Percentiles rank a stretch among this genome's conserved stretches.
Evolutionary conservation across 2,888 invertebrate genomes (phyloP).

Genomic region (Nephrotoma flavescens): DNA sequence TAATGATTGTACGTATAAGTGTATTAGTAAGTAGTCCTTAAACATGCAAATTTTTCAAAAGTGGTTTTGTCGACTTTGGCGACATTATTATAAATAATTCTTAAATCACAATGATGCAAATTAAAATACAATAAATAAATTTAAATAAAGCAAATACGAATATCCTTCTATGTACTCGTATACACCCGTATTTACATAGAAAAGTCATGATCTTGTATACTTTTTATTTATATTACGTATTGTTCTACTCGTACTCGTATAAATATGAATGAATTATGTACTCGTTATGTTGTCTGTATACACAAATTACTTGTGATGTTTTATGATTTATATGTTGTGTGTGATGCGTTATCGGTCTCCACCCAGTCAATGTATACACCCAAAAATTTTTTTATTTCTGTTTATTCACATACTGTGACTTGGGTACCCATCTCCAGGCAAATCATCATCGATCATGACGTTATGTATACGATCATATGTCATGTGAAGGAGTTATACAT

Average conservation of each 20-base stretch:
- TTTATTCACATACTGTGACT: background rate
- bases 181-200: background rate
- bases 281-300: background rate
- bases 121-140: background rate
- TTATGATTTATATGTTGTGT: background rate
- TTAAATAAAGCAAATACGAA: background rate
- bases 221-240: background rate
- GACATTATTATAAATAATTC: background rate
- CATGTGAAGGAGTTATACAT: background rate
- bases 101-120: background rate
- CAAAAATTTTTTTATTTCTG: background rate
- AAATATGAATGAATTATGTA: background rate
- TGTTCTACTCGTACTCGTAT: background rate
- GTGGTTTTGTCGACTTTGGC: background rate
- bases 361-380: background rate
- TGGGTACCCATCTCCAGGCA: background rate
- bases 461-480: background rate
- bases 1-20: no score
- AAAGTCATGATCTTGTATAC: background rate
- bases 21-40: background rate
- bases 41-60: background rate
- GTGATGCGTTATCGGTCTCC: background rate
- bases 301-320: background rate
- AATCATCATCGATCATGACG: background rate
- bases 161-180: background rate